Percentiles rank a stretch among this genome's conserved stretches.
These are phyloP conservation scores for Phenganax stokvisi DNA, from an alignment of 92 coral and sea anemone genomes.

Conservation along the genomic window DNA sequence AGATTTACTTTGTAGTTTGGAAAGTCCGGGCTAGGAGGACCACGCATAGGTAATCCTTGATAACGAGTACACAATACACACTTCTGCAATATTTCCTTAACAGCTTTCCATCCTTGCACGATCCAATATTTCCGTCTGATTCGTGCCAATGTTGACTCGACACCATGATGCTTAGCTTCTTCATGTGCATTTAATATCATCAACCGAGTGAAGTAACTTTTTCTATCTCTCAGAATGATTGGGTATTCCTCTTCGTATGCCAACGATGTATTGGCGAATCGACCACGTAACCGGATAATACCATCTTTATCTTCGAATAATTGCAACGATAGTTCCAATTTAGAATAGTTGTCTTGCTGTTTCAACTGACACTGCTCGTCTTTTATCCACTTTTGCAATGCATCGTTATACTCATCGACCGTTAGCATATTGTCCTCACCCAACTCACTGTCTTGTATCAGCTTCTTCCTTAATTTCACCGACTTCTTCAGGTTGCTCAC, in stretches of 20 bases:
- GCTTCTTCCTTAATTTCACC: no score
- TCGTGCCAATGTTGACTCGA: slow-evolving; percentile 9
- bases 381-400: slow-evolving; percentile 12
- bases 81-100: slow-evolving; percentile 17
- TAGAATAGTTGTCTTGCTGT: slow-evolving; percentile 8
- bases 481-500: slow-evolving; percentile 34
- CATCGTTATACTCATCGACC: slow-evolving; percentile 22
- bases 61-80: slow-evolving; percentile 4
- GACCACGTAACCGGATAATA: neutral
- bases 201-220: slow-evolving; percentile 4
- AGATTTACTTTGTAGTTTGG: slow-evolving; percentile 16
- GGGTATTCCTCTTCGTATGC: slow-evolving; percentile 20
- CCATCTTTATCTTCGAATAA: slow-evolving; percentile 17
- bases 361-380: slow-evolving; percentile 6
- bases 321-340: neutral
- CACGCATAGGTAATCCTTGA: slow-evolving; percentile 20
- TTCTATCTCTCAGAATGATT: neutral
- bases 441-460: neutral
- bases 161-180: slow-evolving; percentile 6
- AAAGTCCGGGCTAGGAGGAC: slow-evolving; percentile 4
- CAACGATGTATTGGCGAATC: slow-evolving; percentile 24
- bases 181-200: slow-evolving; percentile 16
- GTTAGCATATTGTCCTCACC: neutral
- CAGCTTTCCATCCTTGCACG: slow-evolving; percentile 4
- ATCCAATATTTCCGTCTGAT: slow-evolving; percentile 18